These are phyloP conservation scores for Columba janthina DNA, from an alignment of 2,113 vertebrate species.

Conservation along the genomic window DNA sequence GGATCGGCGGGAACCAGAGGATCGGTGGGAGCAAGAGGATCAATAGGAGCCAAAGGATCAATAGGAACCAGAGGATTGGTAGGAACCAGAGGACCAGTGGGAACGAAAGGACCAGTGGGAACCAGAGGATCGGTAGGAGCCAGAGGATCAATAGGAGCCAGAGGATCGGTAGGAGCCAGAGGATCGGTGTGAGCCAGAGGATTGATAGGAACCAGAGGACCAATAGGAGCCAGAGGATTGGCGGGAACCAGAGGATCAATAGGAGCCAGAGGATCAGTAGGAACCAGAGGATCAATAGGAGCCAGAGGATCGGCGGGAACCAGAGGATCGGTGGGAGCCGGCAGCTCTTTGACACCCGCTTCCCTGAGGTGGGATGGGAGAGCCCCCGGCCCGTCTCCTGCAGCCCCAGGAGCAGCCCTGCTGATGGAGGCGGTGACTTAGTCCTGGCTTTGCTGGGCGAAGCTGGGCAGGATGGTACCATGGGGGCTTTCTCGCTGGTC, in stretches of 20 bases:
- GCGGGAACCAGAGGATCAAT: background rate
- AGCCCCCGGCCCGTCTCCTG: background rate
- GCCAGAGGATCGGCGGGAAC: fast-evolving
- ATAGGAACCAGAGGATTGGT: background rate
- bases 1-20: background rate
- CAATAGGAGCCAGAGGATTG: fast-evolving
- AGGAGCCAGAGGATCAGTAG: fast-evolving
- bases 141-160: background rate
- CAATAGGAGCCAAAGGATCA: background rate
- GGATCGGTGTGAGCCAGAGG: background rate
- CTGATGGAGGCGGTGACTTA: fast-evolving
- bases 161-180: background rate
- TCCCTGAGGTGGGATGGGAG: background rate
- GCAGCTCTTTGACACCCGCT: background rate
- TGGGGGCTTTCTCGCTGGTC: background rate
- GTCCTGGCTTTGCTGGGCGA: background rate
- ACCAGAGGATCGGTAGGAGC: fast-evolving
- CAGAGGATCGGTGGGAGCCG: fast-evolving
- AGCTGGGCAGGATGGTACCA: background rate
- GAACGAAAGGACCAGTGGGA: fast-evolving
- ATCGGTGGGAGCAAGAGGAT: fast-evolving
- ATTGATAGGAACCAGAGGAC: fast-evolving
- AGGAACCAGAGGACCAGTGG: fast-evolving
- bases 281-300: fast-evolving
- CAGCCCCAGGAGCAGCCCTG: background rate